phyloP scores from a whole-genome alignment of 2,113 vertebrate species.

The Rhipidura dahli region DNA sequence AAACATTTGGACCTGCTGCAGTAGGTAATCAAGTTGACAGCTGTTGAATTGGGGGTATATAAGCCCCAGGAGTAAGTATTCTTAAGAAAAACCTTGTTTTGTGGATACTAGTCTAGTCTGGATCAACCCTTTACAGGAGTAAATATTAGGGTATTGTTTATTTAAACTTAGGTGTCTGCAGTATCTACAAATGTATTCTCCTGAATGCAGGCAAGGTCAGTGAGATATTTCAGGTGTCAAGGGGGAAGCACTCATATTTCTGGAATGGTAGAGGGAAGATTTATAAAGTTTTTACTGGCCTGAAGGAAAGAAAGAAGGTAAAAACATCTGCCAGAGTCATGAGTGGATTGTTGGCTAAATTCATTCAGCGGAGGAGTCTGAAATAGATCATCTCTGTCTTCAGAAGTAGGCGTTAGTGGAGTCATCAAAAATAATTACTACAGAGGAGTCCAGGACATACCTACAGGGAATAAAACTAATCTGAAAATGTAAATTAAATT shows the following conservation, averaged over 20 bases:
- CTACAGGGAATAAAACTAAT: constrained; percentile 51
- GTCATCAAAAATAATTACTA: constrained; percentile 36
- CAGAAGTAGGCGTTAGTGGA: constrained; percentile 35
- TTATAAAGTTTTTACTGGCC: constrained; percentile 36
- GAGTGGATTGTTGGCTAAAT: constrained; percentile 45
- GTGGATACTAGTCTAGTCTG: not conserved
- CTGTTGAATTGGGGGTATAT: not conserved
- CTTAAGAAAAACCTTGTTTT: not conserved
- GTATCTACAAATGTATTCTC: not conserved
- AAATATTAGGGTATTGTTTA: not conserved
- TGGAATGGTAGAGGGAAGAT: constrained; percentile 30
- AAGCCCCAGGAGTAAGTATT: not conserved
- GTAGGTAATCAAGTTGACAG: not conserved
- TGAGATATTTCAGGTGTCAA: constrained; percentile 15
- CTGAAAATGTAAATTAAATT: constrained; percentile 30
- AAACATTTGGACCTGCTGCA: not conserved
- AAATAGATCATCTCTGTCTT: constrained; percentile 44
- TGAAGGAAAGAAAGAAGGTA: constrained; percentile 8
- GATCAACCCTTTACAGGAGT: not conserved
- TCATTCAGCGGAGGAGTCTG: constrained; percentile 14
- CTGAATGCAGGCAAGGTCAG: not conserved
- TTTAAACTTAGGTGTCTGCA: not conserved
- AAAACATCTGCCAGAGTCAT: constrained; percentile 57
- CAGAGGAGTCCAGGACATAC: constrained; percentile 38
- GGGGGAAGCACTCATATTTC: not conserved